Evolutionary conservation across 2,888 invertebrate species (phyloP).

Genomic region (Corbicula japonica): DNA sequence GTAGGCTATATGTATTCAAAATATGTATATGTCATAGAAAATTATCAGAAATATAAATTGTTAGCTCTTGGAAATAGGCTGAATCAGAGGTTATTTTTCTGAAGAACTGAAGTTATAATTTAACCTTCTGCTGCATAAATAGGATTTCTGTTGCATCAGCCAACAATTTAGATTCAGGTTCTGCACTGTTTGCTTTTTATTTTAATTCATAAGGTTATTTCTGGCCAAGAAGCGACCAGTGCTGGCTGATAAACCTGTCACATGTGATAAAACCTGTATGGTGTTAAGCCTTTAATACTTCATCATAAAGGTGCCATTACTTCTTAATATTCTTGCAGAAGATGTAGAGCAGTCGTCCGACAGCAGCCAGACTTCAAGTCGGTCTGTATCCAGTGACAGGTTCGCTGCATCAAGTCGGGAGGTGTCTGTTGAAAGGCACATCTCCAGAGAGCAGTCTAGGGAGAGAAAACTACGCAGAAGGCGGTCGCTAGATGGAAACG

Average conservation of each 20-base stretch:
- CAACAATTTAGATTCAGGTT: too few relatives aligned
- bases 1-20: too few relatives aligned
- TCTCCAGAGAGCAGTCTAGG: conserved; percentile 40
- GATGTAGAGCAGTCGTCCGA: conserved; percentile 66
- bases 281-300: background rate
- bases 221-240: background rate
- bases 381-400: conserved; percentile 67
- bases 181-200: too few relatives aligned
- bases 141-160: too few relatives aligned
- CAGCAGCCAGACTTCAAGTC: conserved; percentile 58
- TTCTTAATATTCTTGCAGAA: conserved; percentile 49
- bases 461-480: conserved; percentile 21
- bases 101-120: too few relatives aligned
- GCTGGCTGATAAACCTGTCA: background rate
- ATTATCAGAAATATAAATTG: too few relatives aligned
- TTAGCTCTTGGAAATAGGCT: too few relatives aligned
- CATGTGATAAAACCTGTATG: background rate
- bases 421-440: conserved; percentile 44
- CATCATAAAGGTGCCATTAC: background rate
- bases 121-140: too few relatives aligned
- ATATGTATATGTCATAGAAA: too few relatives aligned
- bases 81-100: too few relatives aligned
- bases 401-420: conserved; percentile 33
- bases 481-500: too few relatives aligned
- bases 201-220: too few relatives aligned